These are phyloP conservation scores for Paguma larvata DNA, from an alignment of 2,797 vertebrate species.

Conservation along the genomic window DNA sequence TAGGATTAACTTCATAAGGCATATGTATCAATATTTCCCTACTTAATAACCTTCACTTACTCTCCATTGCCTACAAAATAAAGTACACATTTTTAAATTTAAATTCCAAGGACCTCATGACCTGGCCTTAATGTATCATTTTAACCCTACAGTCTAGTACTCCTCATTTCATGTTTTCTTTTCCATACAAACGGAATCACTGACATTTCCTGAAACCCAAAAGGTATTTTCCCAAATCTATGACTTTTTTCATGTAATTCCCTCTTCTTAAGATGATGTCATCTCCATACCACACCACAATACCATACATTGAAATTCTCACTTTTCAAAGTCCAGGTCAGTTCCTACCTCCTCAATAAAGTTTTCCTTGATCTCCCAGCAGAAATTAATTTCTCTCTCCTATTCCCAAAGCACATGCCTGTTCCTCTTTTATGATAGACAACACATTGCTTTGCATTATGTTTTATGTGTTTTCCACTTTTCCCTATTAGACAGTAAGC, in stretches of 20 bases:
- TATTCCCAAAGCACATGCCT: neutral
- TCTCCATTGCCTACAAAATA: slow-evolving; percentile 25
- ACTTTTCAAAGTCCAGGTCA: slow-evolving; percentile 44
- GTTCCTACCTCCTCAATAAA: neutral
- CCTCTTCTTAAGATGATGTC: neutral
- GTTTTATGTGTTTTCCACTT: slow-evolving; percentile 5
- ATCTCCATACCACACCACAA: neutral
- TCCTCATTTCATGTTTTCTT: neutral
- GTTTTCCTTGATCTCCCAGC: neutral
- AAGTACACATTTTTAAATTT: slow-evolving; percentile 24
- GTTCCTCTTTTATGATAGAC: neutral
- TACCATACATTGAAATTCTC: neutral
- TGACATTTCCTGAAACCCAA: slow-evolving; percentile 4
- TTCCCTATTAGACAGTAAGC: neutral
- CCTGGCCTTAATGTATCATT: neutral
- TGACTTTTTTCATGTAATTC: neutral
- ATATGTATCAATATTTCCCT: slow-evolving; percentile 9
- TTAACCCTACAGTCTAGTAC: neutral
- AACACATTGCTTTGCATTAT: slow-evolving; percentile 16
- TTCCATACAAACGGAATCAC: neutral
- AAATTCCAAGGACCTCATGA: neutral
- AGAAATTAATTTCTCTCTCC: slow-evolving; percentile 53
- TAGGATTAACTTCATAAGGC: neutral
- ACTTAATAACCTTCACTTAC: neutral
- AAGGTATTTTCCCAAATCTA: slow-evolving; percentile 39